Evolutionary conservation across 2,888 invertebrate species (phyloP).

Genomic region (Ligdia adustata): DNA sequence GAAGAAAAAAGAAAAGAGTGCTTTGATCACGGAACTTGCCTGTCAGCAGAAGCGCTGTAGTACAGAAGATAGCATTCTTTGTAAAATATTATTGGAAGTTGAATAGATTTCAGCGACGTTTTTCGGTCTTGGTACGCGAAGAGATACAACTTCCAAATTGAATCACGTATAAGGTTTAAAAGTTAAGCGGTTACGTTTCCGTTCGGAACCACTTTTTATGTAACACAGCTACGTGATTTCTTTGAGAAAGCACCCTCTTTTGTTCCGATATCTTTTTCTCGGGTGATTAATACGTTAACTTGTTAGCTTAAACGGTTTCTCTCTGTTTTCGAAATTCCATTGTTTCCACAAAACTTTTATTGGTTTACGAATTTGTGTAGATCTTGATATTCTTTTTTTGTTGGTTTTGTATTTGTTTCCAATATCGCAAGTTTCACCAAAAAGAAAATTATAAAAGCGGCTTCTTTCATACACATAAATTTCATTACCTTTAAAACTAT

Average conservation of each 20-base stretch:
- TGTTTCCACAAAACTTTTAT: slow-evolving; percentile 33
- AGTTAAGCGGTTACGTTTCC: slow-evolving; percentile 79
- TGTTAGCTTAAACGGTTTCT: slow-evolving; percentile 60
- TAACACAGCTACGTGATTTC: slow-evolving; percentile 72
- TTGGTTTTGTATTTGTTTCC: not conserved
- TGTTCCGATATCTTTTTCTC: slow-evolving; percentile 64
- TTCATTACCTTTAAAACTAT: too few species aligned
- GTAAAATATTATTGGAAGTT: slow-evolving; percentile 70
- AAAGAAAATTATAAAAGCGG: too few species aligned
- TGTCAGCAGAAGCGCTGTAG: too few species aligned
- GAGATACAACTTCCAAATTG: slow-evolving; percentile 79
- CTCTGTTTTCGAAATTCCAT: slow-evolving; percentile 45
- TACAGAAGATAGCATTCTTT: slow-evolving; percentile 53
- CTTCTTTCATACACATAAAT: too few species aligned
- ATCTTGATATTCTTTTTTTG: not conserved
- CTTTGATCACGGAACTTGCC: too few species aligned
- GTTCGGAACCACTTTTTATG: slow-evolving; percentile 74
- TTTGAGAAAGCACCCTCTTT: slow-evolving; percentile 61
- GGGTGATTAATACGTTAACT: slow-evolving; percentile 63
- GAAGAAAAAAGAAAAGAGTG: too few species aligned
- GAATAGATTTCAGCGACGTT: slow-evolving; percentile 71
- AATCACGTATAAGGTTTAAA: slow-evolving; percentile 83
- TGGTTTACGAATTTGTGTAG: slow-evolving; percentile 10
- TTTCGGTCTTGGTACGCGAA: slow-evolving; percentile 59
- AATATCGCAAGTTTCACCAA: too few species aligned